Evolutionary conservation across 2,888 invertebrate genomes (phyloP).

Genomic region (Brachycybe producta): DNA sequence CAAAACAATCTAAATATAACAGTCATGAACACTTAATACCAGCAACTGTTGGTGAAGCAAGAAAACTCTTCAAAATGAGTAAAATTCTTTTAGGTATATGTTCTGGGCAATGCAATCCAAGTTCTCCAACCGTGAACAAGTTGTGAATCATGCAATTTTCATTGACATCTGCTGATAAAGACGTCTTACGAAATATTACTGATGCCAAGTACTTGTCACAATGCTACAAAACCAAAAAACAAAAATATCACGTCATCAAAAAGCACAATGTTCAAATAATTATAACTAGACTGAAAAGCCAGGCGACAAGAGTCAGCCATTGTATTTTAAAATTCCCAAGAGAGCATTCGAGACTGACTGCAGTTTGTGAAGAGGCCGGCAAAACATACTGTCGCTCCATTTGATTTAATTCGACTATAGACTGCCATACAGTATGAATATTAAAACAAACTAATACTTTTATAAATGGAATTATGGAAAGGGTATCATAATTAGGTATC

Average conservation of each 20-base stretch:
- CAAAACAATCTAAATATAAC: not conserved
- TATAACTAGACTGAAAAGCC: not conserved
- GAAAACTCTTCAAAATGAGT: constrained; percentile 34
- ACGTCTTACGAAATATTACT: constrained; percentile 27
- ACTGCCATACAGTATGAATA: no score
- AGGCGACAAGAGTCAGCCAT: no score
- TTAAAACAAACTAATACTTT: no score
- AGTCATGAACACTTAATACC: not conserved
- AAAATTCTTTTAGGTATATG: constrained; percentile 33
- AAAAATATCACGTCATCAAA: constrained; percentile 20
- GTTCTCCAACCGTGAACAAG: constrained; percentile 36
- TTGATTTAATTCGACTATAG: no score
- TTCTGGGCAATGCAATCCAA: constrained; percentile 34
- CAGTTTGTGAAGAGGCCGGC: no score
- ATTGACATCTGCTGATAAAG: constrained; percentile 22
- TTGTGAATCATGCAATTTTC: constrained; percentile 32
- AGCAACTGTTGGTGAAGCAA: constrained; percentile 28
- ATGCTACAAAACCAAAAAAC: constrained; percentile 26
- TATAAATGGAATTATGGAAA: no score
- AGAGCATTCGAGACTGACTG: no score
- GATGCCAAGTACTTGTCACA: constrained; percentile 30
- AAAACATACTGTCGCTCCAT: no score
- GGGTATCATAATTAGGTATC: no score
- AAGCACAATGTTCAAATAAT: not conserved
- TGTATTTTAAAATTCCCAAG: no score